A percentile compares a stretch with the other conserved stretches of the same genome.
Evolutionary conservation across 2,888 invertebrate genomes (phyloP).

Genomic region (Hydriomena furcata): DNA sequence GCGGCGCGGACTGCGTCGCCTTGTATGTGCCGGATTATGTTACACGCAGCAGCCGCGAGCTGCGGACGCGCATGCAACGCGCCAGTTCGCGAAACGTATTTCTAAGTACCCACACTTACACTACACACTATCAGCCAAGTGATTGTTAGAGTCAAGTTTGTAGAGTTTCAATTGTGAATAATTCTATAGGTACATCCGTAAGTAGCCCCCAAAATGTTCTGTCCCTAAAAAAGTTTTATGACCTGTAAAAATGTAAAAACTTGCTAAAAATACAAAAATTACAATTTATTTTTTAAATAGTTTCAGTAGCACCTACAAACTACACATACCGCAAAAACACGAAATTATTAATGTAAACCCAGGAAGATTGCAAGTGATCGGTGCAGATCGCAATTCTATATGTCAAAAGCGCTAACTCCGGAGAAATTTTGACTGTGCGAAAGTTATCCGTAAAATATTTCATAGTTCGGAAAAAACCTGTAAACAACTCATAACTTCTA

Average conservation of each 20-base stretch:
- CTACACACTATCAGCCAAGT: conserved; percentile 48
- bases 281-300: too few relatives aligned
- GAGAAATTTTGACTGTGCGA: background rate
- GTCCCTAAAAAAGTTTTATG: too few relatives aligned
- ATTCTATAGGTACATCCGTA: conserved; percentile 1
- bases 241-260: too few relatives aligned
- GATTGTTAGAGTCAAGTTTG: conserved; percentile 4
- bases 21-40: conserved; percentile 73
- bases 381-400: too few relatives aligned
- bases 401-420: background rate
- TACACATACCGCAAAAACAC: background rate
- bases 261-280: too few relatives aligned
- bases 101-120: conserved; percentile 46
- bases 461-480: background rate
- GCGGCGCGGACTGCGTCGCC: conserved; percentile 56
- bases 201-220: conserved; percentile 9
- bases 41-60: conserved; percentile 51
- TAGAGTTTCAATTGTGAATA: conserved; percentile 1
- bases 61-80: conserved; percentile 16
- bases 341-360: background rate
- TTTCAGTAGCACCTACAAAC: background rate
- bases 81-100: conserved; percentile 7
- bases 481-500: conserved; percentile 1
- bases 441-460: background rate
- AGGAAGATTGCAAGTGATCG: background rate